Percentiles rank a stretch among this genome's conserved stretches.
These are phyloP conservation scores for Trogon melanurus DNA, from an alignment of 2,113 vertebrate species.

Conservation along the genomic window DNA sequence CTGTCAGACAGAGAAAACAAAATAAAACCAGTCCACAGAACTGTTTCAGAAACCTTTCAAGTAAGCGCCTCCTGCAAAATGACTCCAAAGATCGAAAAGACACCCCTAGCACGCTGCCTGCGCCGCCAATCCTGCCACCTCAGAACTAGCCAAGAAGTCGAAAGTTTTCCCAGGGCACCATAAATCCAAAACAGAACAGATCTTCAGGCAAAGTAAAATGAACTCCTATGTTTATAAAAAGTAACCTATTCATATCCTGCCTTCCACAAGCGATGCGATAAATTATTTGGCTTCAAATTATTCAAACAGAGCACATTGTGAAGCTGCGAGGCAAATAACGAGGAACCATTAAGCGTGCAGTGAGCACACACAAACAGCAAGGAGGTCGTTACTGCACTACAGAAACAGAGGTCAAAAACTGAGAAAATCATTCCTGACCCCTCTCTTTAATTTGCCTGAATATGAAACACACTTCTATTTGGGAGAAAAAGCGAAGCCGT, in stretches of 20 bases:
- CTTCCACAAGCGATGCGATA: background rate
- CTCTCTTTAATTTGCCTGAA: background rate
- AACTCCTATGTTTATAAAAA: background rate
- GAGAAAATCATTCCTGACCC: background rate
- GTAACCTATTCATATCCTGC: background rate
- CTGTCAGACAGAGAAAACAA: constrained; percentile 61
- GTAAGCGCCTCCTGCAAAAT: background rate
- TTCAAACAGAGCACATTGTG: background rate
- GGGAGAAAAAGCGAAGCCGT: background rate
- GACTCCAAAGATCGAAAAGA: background rate
- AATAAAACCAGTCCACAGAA: background rate
- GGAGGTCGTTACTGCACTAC: background rate
- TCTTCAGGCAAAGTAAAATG: background rate
- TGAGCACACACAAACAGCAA: background rate
- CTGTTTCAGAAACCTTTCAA: background rate
- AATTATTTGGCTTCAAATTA: background rate
- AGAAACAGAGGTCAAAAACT: background rate
- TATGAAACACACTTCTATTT: background rate
- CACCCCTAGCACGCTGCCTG: accelerated
- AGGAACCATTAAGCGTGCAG: background rate
- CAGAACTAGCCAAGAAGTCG: background rate
- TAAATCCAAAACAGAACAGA: background rate
- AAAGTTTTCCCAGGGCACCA: background rate
- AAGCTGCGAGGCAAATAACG: background rate
- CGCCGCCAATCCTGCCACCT: background rate